Percentiles rank a stretch among this genome's conserved stretches.
Evolutionary conservation across 2,113 vertebrate genomes (phyloP).

Genomic region (Rhombomys opimus): DNA sequence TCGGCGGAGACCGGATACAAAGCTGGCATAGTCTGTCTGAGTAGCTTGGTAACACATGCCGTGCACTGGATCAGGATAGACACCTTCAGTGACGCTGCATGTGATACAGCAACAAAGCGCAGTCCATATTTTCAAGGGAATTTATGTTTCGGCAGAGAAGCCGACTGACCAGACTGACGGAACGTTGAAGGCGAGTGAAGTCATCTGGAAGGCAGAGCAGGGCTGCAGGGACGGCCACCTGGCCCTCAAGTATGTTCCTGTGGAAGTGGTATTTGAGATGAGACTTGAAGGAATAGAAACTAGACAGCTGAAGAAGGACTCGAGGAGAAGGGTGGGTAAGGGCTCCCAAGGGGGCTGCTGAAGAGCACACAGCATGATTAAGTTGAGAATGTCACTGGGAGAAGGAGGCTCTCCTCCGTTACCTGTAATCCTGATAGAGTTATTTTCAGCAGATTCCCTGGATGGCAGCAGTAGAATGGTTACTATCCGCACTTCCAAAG

Average conservation of each 20-base stretch:
- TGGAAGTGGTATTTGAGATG: not conserved
- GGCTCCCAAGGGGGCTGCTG: not conserved
- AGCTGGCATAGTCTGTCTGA: not conserved
- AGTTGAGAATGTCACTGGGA: not conserved
- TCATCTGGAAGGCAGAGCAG: not conserved
- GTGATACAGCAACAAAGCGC: not conserved
- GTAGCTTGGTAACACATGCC: not conserved
- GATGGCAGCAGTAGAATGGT: not conserved
- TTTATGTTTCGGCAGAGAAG: not conserved
- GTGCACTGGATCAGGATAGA: not conserved
- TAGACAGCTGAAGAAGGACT: not conserved
- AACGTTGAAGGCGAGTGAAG: not conserved
- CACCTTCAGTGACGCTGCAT: not conserved
- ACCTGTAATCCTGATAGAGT: not conserved
- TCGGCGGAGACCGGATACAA: not conserved
- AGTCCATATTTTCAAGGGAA: not conserved
- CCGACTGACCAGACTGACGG: not conserved
- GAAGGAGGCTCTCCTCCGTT: not conserved
- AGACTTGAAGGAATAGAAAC: not conserved
- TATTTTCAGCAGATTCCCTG: constrained; percentile 32
- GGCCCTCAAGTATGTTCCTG: not conserved
- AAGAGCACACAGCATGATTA: not conserved
- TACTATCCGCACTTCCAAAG: not conserved
- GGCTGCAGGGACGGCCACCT: not conserved
- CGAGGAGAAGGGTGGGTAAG: not conserved